Evolutionary conservation across 2,888 invertebrate genomes (phyloP), one percentile per base, ranked within the genome.

Genomic region (Patella ulyssiponensis): DNA sequence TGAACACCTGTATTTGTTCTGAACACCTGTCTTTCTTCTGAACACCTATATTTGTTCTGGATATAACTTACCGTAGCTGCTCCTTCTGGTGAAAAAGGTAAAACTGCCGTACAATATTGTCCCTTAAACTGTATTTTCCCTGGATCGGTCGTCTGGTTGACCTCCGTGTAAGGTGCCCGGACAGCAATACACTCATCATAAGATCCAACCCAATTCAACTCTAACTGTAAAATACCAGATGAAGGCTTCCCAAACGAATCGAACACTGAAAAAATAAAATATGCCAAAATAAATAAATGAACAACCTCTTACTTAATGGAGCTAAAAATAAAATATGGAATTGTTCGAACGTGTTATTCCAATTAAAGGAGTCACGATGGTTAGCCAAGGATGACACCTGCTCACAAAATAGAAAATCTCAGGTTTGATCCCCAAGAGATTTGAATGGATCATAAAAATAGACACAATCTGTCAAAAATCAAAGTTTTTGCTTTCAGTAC

Each of bases 241-340:
- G 56, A 20, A 17, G 76, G 76, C 44, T 76, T 76, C 17, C 76
- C 76, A 23, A 71, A 53, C 15, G 76, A 70, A 44, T 76, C 76
- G 7, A 76, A 33, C 70, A 76, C 76, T 76, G 71, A 71, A 71
- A 76, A 44, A 44, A 44, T 44, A 44, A 33, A 44, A 44, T 44
- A 9, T 44, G 44, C 9, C 9, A 44, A 44, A 44, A 44, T 44
- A 44, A 44, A 44, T 44, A 44, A 44, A 44, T 9, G 44, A 44
- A 5, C 44, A 44, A 44, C 44, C 9, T 44, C 44, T 44, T 33
- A 27, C 2, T 3, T 33, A 4, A 33, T 4, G 0, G 5, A 33
- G 33, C 5, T 33, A 33, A 33, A 33, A 33, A 33, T 27, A 33
- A 3, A 33, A 4, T 4, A 33, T 33, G 0, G 5, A 33, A 33